phyloP scores from a whole-genome alignment of 2,888 invertebrate genomes.

The Hyalella azteca region DNA sequence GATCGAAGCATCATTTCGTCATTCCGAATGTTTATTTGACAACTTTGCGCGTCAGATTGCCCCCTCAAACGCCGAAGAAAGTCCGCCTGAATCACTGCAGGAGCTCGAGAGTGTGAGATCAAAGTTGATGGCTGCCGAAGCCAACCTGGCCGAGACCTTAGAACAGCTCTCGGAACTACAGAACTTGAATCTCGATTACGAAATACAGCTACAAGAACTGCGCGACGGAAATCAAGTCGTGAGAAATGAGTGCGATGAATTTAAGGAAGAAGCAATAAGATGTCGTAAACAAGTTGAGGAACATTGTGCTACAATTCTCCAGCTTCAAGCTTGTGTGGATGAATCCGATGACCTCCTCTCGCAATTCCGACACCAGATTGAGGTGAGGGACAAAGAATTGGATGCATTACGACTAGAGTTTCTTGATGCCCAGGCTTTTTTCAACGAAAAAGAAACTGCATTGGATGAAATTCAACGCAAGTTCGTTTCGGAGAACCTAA shows the following conservation, averaged over 20 bases:
- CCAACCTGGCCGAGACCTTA: neutral
- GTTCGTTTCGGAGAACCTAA: neutral
- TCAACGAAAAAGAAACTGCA: neutral
- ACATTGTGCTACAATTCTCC: neutral
- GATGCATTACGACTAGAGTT: neutral
- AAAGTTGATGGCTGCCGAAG: neutral
- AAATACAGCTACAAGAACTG: neutral
- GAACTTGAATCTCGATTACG: neutral
- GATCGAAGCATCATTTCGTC: no score
- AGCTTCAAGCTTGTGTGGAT: neutral
- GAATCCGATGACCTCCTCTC: neutral
- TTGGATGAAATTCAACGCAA: neutral
- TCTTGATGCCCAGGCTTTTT: neutral
- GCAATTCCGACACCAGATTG: neutral
- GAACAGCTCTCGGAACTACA: neutral
- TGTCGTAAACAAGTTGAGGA: neutral
- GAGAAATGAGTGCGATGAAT: neutral
- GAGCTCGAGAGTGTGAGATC: neutral
- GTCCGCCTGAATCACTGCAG: neutral
- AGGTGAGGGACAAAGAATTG: neutral
- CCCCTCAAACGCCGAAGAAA: neutral
- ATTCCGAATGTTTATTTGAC: neutral
- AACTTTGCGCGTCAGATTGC: neutral
- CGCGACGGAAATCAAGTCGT: neutral
- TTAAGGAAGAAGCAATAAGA: neutral